Percentiles rank a stretch among this genome's conserved stretches.
Evolutionary conservation across 1,140 invertebrate species (phyloP).

Genomic region (Drosophila grimshawi): DNA sequence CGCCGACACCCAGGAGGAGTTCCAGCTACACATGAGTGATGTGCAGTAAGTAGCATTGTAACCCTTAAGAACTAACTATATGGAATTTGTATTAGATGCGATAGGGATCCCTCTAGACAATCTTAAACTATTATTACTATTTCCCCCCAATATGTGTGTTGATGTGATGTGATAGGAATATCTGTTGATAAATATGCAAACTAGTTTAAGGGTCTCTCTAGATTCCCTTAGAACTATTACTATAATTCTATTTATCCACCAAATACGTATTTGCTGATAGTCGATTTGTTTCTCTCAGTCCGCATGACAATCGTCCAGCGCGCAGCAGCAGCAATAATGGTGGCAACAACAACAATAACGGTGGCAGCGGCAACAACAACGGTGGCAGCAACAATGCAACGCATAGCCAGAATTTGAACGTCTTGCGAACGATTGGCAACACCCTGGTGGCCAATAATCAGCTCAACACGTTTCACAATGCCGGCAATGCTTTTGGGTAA

Average conservation of each 20-base stretch:
- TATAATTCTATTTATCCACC: not conserved
- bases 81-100: too few species aligned
- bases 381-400: constrained; percentile 48
- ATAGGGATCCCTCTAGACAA: too few species aligned
- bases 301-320: constrained; percentile 74
- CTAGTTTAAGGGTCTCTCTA: too few species aligned
- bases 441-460: constrained; percentile 82
- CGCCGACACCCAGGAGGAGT: constrained; percentile 91
- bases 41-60: constrained; percentile 86
- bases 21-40: constrained; percentile 90
- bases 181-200: not conserved
- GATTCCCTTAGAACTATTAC: not conserved
- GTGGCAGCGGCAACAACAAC: constrained; percentile 36
- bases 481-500: constrained; percentile 83
- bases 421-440: constrained; percentile 83
- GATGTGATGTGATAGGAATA: too few species aligned
- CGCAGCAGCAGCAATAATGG: constrained; percentile 63
- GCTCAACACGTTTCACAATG: constrained; percentile 81
- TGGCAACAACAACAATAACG: constrained; percentile 40
- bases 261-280: not conserved
- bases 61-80: too few species aligned
- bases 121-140: too few species aligned
- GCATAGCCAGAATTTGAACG: constrained; percentile 77
- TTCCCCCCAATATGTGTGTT: too few species aligned
- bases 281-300: constrained; percentile 58